A percentile compares a stretch with the other conserved stretches of the same genome.
Conservation (phyloP, 2,797 vertebrate species). For the Megalops cyprinoides region DNA sequence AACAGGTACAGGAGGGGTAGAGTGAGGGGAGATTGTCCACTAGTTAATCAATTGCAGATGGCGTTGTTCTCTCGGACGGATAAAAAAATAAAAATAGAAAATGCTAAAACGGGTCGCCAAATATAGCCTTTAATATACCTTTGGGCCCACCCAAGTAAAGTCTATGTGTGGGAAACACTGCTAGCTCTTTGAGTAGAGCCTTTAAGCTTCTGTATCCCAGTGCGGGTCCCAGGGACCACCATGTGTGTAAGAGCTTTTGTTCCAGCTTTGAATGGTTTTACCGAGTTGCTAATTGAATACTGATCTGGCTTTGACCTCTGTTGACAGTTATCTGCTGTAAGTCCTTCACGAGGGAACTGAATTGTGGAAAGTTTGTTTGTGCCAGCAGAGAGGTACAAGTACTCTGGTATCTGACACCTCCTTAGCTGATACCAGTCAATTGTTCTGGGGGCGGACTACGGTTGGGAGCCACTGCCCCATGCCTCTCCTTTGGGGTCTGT, state of each 20-base stretch:
- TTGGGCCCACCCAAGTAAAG: background rate
- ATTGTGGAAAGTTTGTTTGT: background rate
- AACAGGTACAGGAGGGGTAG: no score
- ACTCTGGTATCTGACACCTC: no score
- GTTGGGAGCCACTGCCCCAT: no score
- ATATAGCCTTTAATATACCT: constrained; percentile 2
- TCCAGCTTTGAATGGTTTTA: background rate
- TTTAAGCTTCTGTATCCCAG: background rate
- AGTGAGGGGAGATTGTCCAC: no score
- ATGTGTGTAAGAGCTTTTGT: background rate
- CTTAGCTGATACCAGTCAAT: no score
- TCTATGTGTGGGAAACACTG: no score
- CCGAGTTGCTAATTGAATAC: background rate
- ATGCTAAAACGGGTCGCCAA: no score
- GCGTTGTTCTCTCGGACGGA: no score
- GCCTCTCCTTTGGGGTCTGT: constrained; percentile 54
- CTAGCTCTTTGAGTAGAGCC: background rate
- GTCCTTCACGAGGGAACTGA: background rate
- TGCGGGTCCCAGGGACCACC: background rate
- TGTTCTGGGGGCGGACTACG: no score
- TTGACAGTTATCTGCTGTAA: background rate
- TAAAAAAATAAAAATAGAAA: no score
- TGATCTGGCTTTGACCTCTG: background rate
- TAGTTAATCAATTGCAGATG: no score
- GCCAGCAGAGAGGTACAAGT: background rate